Evolutionary conservation across 2,888 invertebrate genomes (phyloP).

Genomic region (Protonemura montana): DNA sequence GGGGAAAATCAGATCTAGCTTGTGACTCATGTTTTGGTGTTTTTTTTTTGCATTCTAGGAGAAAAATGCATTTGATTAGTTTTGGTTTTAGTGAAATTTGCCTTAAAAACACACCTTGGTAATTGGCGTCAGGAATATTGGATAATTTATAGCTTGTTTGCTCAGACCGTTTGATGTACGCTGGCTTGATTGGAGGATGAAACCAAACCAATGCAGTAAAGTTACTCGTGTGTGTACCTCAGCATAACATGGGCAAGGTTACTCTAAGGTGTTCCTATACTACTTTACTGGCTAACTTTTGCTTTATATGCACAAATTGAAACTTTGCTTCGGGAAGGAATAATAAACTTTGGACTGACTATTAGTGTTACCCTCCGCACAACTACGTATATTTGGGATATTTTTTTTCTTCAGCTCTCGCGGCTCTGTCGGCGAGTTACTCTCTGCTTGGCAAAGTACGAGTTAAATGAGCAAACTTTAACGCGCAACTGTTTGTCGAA

Average conservation of each 20-base stretch:
- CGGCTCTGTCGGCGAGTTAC: background rate
- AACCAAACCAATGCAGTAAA: background rate
- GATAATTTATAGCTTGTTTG: background rate
- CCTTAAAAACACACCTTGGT: background rate
- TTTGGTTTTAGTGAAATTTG: background rate
- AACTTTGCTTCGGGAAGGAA: background rate
- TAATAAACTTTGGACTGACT: background rate
- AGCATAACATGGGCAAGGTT: background rate
- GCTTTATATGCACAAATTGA: background rate
- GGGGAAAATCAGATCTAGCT: background rate
- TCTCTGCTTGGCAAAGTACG: background rate
- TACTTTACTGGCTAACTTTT: background rate
- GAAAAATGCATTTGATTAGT: background rate
- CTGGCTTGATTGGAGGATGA: background rate
- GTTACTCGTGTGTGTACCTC: background rate
- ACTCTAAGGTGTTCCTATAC: background rate
- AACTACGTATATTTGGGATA: background rate
- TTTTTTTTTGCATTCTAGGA: background rate
- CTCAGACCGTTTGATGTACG: background rate
- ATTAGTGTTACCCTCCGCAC: background rate
- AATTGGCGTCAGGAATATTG: background rate
- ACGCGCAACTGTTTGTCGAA: background rate
- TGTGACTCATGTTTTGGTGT: background rate
- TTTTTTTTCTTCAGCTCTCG: background rate
- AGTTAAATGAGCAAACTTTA: background rate